Evolutionary conservation across 1,140 invertebrate genomes (phyloP).

Genomic region (Conopomorpha cramerella): DNA sequence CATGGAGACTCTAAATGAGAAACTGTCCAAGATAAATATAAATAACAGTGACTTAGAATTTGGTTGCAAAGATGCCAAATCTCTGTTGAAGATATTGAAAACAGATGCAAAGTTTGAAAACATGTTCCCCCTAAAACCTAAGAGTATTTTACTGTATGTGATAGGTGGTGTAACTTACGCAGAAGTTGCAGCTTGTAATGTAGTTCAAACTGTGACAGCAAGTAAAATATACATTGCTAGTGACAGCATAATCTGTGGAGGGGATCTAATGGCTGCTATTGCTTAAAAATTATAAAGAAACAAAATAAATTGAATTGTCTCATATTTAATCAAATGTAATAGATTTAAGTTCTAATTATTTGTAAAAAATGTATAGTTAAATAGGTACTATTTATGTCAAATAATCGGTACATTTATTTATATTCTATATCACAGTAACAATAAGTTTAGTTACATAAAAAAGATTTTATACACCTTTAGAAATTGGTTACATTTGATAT

Average conservation of each 20-base stretch:
- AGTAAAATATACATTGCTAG: constrained; percentile 73
- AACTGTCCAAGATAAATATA: constrained; percentile 26
- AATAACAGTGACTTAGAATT: constrained; percentile 30
- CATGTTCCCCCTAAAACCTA: constrained; percentile 61
- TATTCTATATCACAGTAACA: too few relatives aligned
- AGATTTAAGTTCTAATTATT: too few relatives aligned
- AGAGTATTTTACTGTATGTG: constrained; percentile 78
- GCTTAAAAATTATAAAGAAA: too few relatives aligned
- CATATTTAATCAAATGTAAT: too few relatives aligned
- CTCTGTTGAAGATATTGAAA: constrained; percentile 28
- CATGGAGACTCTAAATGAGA: constrained; percentile 38
- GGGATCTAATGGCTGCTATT: constrained; percentile 36
- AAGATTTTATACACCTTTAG: too few relatives aligned
- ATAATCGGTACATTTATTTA: too few relatives aligned
- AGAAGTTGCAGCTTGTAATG: constrained; percentile 86
- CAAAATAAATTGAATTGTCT: too few relatives aligned
- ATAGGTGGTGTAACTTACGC: constrained; percentile 92
- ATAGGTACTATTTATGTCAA: too few relatives aligned
- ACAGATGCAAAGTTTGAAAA: constrained; percentile 22
- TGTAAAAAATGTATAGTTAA: too few relatives aligned
- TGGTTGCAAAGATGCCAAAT: constrained; percentile 31
- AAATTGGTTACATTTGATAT: too few relatives aligned
- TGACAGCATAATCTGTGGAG: constrained; percentile 72
- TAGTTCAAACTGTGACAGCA: constrained; percentile 73
- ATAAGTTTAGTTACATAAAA: too few relatives aligned